These are phyloP conservation scores for Hylia prasina DNA, from an alignment of 2,113 vertebrate species.

Conservation along the genomic window DNA sequence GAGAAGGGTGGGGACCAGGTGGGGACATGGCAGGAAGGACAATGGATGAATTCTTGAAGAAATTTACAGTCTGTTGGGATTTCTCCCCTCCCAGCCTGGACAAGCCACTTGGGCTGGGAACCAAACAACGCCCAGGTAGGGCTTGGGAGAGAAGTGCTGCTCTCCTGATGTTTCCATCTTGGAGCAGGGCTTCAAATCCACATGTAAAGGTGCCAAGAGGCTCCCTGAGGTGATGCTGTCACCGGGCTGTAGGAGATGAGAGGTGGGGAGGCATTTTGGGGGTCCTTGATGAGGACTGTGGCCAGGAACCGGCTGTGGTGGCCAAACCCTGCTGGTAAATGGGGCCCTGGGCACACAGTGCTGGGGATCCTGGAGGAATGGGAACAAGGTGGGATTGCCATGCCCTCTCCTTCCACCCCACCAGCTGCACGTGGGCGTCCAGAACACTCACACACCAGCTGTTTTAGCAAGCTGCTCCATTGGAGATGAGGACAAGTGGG, in stretches of 20 bases:
- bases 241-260: background rate
- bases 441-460: constrained; percentile 70
- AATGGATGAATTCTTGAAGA: background rate
- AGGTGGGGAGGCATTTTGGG: accelerated
- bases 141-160: background rate
- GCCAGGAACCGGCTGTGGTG: background rate
- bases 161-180: background rate
- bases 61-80: background rate
- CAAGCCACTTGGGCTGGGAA: background rate
- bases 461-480: constrained; percentile 62
- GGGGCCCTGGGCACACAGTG: background rate
- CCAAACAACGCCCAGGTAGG: background rate
- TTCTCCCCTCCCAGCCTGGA: background rate
- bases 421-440: constrained; percentile 58
- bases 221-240: background rate
- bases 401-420: background rate
- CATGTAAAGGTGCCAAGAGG: background rate
- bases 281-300: background rate
- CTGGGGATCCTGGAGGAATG: background rate
- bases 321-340: background rate
- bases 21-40: background rate
- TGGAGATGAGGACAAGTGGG: constrained; percentile 70
- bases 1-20: background rate
- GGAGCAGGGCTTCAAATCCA: background rate
- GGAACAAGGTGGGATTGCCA: background rate